A percentile compares a stretch with the other conserved stretches of the same genome.
These are phyloP conservation scores for Cheirogaleus major DNA, from an alignment of 2,797 vertebrate species.

Conservation along the genomic window DNA sequence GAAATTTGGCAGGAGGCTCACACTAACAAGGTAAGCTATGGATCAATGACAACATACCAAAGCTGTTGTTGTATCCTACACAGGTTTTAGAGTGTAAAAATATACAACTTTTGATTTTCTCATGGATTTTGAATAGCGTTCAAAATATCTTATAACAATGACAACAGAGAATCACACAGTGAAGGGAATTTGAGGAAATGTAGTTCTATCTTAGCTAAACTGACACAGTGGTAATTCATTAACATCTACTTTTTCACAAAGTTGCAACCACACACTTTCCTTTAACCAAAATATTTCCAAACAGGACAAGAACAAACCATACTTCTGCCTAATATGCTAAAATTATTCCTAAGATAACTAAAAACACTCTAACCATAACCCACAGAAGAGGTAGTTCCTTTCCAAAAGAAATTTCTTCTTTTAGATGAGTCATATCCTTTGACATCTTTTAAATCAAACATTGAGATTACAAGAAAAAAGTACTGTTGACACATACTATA, in stretches of 20 bases:
- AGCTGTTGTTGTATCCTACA: neutral
- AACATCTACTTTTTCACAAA: neutral
- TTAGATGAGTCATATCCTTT: neutral
- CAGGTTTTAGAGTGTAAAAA: neutral
- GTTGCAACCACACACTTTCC: neutral
- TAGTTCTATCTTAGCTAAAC: neutral
- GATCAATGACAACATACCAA: neutral
- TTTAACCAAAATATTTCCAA: neutral
- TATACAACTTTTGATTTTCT: neutral
- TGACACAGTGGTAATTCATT: neutral
- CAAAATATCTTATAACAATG: neutral
- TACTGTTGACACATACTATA: neutral
- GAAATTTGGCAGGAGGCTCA: neutral
- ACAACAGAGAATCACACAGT: neutral
- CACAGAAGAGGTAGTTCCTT: neutral
- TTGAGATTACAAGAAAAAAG: neutral
- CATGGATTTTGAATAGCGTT: neutral
- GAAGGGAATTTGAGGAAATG: neutral
- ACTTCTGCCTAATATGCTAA: neutral
- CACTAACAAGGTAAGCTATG: neutral
- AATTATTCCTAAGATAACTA: neutral
- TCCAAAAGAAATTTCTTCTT: neutral
- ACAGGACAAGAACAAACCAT: neutral
- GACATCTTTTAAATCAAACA: neutral
- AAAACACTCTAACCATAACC: neutral